These are phyloP conservation scores for Tenthredo livida DNA, from an alignment of 2,888 invertebrate species.

Conservation along the genomic window DNA sequence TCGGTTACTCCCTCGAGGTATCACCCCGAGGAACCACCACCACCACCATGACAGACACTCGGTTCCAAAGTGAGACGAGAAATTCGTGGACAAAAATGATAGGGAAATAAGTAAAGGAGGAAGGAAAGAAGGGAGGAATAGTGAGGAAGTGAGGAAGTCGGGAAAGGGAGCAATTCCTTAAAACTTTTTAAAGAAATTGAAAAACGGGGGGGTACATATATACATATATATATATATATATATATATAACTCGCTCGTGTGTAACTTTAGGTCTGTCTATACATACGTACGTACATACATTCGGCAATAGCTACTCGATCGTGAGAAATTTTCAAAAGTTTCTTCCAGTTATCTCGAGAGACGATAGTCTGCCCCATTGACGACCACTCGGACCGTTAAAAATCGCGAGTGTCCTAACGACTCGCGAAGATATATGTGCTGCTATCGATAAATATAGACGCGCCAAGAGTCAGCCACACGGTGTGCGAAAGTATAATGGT, in stretches of 20 bases:
- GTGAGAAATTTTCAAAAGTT: neutral
- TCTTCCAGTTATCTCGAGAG: neutral
- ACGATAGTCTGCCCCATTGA: slow-evolving; percentile 41
- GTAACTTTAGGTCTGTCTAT: neutral
- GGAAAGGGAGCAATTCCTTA: slow-evolving; percentile 1
- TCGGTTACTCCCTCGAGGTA: slow-evolving; percentile 64
- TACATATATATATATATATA: too few species aligned
- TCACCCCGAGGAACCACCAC: slow-evolving; percentile 34
- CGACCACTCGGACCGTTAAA: slow-evolving; percentile 41
- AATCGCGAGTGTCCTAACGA: slow-evolving; percentile 36
- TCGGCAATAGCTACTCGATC: neutral
- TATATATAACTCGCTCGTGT: neutral
- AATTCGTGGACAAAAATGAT: slow-evolving; percentile 20
- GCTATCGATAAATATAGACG: slow-evolving; percentile 25
- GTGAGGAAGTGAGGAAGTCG: neutral
- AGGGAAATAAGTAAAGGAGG: neutral
- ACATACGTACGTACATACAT: neutral
- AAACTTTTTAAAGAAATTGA: slow-evolving; percentile 40
- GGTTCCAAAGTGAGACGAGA: neutral
- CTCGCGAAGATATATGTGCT: slow-evolving; percentile 25
- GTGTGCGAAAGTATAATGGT: neutral
- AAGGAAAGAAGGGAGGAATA: neutral
- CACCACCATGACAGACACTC: neutral
- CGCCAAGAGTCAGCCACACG: neutral
- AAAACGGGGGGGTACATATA: neutral